Evolutionary conservation across 2,113 vertebrate species (phyloP), one percentile per base, ranked within the genome.

Genomic region (Anthoscopus minutus): DNA sequence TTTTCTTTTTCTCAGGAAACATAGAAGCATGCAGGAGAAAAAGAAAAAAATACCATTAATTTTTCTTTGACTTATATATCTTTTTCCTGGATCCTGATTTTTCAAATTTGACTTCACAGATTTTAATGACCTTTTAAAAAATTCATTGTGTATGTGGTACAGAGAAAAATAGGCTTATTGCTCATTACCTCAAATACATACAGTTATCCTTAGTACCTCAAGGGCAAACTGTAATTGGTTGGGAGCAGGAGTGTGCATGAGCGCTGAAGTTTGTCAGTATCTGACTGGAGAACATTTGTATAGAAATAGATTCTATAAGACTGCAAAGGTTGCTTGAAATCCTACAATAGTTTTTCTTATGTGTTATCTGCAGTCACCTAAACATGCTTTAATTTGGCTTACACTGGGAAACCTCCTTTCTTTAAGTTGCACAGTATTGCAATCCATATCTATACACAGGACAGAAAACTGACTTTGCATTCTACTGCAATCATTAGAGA

Each of bases 21-120:
- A n/a, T 0, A 56, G 11, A 15, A 69, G 33, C 4, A 8, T 24
- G 6, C 3, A 85, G 7, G 4, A 14, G 1, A 13, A 70, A 61
- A 64, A 47, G 0, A 8, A 30, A 53, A 74, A 40, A 44, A 1
- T 1, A 6, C 2, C 5, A 18, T 40, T 44, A 30, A 28, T 83
- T 86, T 93, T 3, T 6, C 7, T 82, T 69, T 86, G 21, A 50
- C 3, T 48, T 73, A 21, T n/a, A 8, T 42, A 8, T 60, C 4
- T 24, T 22, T 60, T 27, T 40, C n/a, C 28, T 86, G 35, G 31
- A 56, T 72, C 70, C 4, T 65, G 6, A 20, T 51, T 16, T 66
- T 89, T 67, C 21, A 44, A 16, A 56, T 64, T 87, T 84, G 71
- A 37, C 7, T 31, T 80, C 5, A 73, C 15, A 53, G 19, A 72